Percentiles rank a stretch among this genome's conserved stretches.
Conservation (phyloP, 2,888 invertebrate genomes). For the Mythimna vitellina region DNA sequence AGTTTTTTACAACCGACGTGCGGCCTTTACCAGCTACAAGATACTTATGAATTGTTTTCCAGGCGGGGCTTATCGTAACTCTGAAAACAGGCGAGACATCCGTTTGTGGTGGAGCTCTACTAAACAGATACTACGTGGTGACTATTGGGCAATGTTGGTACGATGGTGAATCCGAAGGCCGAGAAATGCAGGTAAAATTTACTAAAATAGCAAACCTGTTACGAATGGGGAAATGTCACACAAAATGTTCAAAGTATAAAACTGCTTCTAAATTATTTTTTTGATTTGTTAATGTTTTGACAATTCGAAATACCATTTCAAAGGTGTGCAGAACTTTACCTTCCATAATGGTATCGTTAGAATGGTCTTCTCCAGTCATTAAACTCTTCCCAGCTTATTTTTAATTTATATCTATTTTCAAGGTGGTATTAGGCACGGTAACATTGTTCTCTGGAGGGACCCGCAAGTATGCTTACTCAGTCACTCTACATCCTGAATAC, state of each 20-base stretch:
- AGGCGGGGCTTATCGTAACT: slow-evolving; percentile 44
- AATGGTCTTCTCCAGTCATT: not conserved
- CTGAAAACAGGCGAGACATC: slow-evolving; percentile 33
- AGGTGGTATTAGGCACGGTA: slow-evolving; percentile 45
- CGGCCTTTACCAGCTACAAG: not conserved
- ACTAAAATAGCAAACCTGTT: not conserved
- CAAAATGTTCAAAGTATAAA: too few species aligned
- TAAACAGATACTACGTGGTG: slow-evolving; percentile 27
- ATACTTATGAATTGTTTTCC: not conserved
- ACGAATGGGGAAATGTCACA: not conserved
- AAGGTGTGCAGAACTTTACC: not conserved
- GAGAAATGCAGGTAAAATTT: slow-evolving; percentile 15
- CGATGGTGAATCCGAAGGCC: slow-evolving; percentile 32
- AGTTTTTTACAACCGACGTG: too few species aligned
- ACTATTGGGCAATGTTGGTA: slow-evolving; percentile 36
- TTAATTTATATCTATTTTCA: not conserved
- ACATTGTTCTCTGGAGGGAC: slow-evolving; percentile 40
- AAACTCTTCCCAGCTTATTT: not conserved
- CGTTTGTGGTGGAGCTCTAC: slow-evolving; percentile 39
- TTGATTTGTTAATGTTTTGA: not conserved
- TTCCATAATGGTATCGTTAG: not conserved
- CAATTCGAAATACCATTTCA: not conserved
- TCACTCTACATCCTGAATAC: slow-evolving; percentile 35
- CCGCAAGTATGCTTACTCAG: slow-evolving; percentile 10
- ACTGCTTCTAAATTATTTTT: not conserved